These are phyloP conservation scores for Eupithecia inturbata DNA, from an alignment of 2,888 invertebrate genomes.

Conservation along the genomic window DNA sequence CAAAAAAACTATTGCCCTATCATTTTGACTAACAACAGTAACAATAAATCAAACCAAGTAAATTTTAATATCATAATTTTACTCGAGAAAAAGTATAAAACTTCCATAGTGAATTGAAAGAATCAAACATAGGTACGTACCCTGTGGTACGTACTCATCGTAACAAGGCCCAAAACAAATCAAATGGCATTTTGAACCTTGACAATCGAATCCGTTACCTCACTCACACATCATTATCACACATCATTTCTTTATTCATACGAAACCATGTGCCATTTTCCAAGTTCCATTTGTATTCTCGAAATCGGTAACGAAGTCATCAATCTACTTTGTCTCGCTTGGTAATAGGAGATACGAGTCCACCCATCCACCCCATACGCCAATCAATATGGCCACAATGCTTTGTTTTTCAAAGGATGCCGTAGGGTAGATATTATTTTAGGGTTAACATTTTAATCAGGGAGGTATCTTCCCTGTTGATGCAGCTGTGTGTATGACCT, in stretches of 20 bases:
- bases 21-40: no score
- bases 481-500: neutral
- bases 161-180: neutral
- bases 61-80: no score
- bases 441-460: neutral
- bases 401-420: conserved; percentile 4
- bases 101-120: no score
- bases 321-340: conserved; percentile 7
- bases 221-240: conserved; percentile 5
- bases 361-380: neutral
- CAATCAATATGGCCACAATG: conserved; percentile 6
- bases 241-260: conserved; percentile 3
- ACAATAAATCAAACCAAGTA: no score
- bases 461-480: neutral
- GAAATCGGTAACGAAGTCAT: conserved; percentile 15
- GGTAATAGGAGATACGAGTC: conserved; percentile 6
- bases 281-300: conserved; percentile 7
- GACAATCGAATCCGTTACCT: neutral
- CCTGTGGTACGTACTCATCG: no score
- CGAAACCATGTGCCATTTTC: conserved; percentile 7
- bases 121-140: neutral
- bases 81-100: no score
- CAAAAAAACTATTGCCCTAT: no score
- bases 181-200: neutral
- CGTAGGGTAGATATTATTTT: neutral